Base-by-base conservation (phyloP, 2,797 vertebrate species). In the Simalia tracyae region DNA sequence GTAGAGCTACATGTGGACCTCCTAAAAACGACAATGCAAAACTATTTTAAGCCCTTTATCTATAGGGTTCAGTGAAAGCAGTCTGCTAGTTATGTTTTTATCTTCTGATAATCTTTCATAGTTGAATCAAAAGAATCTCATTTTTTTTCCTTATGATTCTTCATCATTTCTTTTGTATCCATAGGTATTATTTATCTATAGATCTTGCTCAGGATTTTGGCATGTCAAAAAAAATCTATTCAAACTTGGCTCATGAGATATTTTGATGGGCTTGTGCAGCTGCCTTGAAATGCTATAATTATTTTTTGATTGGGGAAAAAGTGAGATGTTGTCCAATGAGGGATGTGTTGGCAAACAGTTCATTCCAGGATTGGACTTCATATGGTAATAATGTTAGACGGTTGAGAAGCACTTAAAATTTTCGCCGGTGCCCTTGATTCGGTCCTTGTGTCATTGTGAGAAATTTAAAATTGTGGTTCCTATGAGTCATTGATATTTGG, bases 41-140 rank as follows among this genome's bases (percentile, higher is more conserved):
- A 59, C 88, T 90, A 92, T 72, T 96, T 90, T 90, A 96, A 96
- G 87, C 93, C 61, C n/a, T 92, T 93, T 93, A 61, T 96, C 92
- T 89, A 50, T 36, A 31, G 84, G 54, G 72, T 91, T 63, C 54
- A 76, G 84, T 66, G 46, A 50, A 85, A 61, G 36, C 91, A 15
- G 87, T 93, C 86, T 90, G 26, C 90, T 84, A 9, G 0, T 60
- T 0, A 0, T 0, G 0, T 91, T 17, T 95, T 97, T 94, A 56
- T 95, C 92, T 56, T 94, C 92, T 24, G 57, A 72, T 57, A 81
- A 92, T 63, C 66, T 90, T 95, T 94, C 93, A 93, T 97, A 66
- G 84, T 90, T 95, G 87, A 93, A 91, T 90, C 54, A 59, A 94
- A 93, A 86, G 90, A 84, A 93, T 56, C 12, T 28, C 42, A 57